Evolutionary conservation across 2,888 invertebrate species (phyloP).

Genomic region (Lycia hirtaria): DNA sequence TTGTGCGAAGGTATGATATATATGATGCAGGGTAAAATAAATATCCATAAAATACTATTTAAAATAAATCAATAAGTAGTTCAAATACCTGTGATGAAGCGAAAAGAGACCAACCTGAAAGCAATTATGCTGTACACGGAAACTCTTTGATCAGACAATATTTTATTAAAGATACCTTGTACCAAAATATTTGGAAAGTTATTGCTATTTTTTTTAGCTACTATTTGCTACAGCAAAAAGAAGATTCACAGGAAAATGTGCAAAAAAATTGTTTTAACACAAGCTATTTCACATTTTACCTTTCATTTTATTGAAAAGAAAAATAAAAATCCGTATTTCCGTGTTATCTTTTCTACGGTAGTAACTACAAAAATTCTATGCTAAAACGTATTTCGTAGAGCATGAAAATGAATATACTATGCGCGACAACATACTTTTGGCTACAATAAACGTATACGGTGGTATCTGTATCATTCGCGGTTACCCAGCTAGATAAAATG

Average conservation of each 20-base stretch:
- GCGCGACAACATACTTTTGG: background rate
- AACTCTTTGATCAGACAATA: slow-evolving; percentile 49
- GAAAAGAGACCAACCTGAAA: slow-evolving; percentile 32
- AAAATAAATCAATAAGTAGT: background rate
- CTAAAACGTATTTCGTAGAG: slow-evolving; percentile 2
- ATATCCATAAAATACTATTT: too few relatives aligned
- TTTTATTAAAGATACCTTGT: slow-evolving; percentile 30
- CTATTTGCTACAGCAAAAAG: too few relatives aligned
- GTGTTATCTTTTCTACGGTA: background rate
- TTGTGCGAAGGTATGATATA: too few relatives aligned
- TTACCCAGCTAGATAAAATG: slow-evolving; percentile 22
- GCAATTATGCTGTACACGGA: slow-evolving; percentile 47
- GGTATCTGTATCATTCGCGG: slow-evolving; percentile 18
- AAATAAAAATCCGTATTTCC: background rate
- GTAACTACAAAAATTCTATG: background rate
- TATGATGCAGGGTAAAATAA: too few relatives aligned
- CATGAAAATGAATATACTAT: slow-evolving; percentile 19
- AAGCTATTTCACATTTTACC: background rate
- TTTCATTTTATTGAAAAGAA: background rate
- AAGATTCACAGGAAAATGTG: background rate
- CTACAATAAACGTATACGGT: slow-evolving; percentile 9
- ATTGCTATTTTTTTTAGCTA: slow-evolving; percentile 3
- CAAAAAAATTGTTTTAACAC: background rate
- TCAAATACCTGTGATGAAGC: background rate
- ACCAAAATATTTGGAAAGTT: slow-evolving; percentile 33